phyloP scores from a whole-genome alignment of 2,797 vertebrate species.

The Aratinga solstitialis region DNA sequence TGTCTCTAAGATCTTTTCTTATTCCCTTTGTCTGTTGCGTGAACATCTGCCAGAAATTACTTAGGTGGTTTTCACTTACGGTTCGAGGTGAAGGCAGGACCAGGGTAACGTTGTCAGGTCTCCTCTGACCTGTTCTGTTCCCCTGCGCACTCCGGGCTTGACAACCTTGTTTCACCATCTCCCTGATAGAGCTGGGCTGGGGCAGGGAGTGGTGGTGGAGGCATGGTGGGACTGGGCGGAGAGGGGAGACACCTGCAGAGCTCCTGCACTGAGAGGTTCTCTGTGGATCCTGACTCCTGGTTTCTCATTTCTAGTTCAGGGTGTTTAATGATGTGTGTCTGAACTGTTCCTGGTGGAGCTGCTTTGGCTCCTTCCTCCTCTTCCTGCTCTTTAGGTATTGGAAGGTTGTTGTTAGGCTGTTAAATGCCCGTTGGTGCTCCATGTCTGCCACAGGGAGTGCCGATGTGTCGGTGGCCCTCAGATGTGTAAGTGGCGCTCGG shows the following conservation, averaged over 20 bases:
- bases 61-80: background rate
- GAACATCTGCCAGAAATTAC: background rate
- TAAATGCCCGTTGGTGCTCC: background rate
- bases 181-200: background rate
- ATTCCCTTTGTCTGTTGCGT: background rate
- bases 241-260: background rate
- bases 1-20: background rate
- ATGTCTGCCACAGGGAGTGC: no score
- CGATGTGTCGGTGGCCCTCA: background rate
- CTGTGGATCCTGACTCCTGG: background rate
- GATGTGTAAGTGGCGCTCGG: background rate
- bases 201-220: background rate
- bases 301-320: background rate
- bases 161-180: rapidly evolving
- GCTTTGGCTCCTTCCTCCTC: background rate
- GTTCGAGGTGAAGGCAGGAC: background rate
- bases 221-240: background rate
- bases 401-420: background rate
- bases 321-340: background rate
- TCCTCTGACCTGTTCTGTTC: background rate
- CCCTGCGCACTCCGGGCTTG: background rate
- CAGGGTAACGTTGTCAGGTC: background rate
- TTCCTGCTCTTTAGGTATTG: background rate
- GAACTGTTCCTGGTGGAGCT: background rate
- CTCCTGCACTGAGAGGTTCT: background rate